phyloP scores from a whole-genome alignment of 1,140 invertebrate species.

The Drosophila hydei region DNA sequence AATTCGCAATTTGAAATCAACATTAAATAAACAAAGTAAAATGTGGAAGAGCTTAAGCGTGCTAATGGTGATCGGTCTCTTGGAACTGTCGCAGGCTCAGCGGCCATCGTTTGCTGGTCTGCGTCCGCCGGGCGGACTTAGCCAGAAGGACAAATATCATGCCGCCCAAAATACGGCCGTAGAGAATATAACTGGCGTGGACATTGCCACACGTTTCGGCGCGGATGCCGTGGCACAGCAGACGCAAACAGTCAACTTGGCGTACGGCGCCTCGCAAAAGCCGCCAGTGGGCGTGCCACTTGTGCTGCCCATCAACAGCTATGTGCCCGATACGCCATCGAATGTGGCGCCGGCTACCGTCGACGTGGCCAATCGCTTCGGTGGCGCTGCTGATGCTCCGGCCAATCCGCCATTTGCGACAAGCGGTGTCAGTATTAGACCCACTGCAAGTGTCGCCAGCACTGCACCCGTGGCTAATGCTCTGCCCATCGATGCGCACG shows the following conservation, averaged over 20 bases:
- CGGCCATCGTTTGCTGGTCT: conserved; percentile 74
- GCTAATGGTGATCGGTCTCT: conserved; percentile 31
- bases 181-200: conserved; percentile 64
- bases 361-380: conserved; percentile 54
- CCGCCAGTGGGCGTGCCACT: conserved; percentile 71
- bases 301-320: conserved; percentile 46
- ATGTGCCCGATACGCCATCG: conserved; percentile 16
- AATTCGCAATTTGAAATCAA: conserved; percentile 13
- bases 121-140: conserved; percentile 73
- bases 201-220: conserved; percentile 67
- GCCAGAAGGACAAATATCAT: conserved; percentile 76
- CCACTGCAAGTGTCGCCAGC: neutral
- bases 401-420: neutral
- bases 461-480: neutral
- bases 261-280: conserved; percentile 64
- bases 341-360: neutral
- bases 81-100: conserved; percentile 57
- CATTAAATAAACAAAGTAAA: neutral
- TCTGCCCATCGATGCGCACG: conserved; percentile 82
- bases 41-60: conserved; percentile 48
- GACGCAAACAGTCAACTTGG: conserved; percentile 30
- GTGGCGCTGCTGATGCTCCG: conserved; percentile 20
- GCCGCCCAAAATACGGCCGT: conserved; percentile 58
- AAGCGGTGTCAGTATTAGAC: neutral
- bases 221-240: conserved; percentile 22